Percentiles rank a stretch among this genome's conserved stretches.
Evolutionary conservation across 2,888 invertebrate genomes (phyloP).

Genomic region (Microchrysa polita): DNA sequence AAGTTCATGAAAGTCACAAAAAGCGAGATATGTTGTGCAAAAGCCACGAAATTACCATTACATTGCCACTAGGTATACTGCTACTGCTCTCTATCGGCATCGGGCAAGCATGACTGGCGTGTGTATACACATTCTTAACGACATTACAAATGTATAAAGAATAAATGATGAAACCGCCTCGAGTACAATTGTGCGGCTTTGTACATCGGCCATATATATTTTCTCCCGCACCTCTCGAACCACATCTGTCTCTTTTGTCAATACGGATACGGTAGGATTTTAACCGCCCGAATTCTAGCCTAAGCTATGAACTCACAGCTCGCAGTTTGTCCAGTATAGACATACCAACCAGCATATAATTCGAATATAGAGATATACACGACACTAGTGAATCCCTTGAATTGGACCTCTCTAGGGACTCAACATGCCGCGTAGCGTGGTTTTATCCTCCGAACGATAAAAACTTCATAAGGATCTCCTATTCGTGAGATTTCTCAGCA

Average conservation of each 20-base stretch:
- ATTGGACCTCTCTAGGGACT: constrained; percentile 30
- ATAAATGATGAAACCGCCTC: constrained; percentile 32
- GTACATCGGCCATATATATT: neutral
- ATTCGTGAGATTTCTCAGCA: neutral
- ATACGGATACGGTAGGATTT: no score
- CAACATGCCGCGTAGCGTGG: neutral
- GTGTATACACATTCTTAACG: constrained; percentile 12
- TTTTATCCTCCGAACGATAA: constrained; percentile 17
- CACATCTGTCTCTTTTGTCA: no score
- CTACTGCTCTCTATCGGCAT: no score
- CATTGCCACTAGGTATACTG: neutral
- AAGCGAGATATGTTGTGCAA: neutral
- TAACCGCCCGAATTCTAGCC: no score
- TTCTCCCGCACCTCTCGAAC: no score
- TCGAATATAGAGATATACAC: neutral
- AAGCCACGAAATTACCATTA: constrained; percentile 28
- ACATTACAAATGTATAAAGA: constrained; percentile 26
- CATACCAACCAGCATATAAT: no score
- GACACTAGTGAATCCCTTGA: neutral
- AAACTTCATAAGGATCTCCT: constrained; percentile 24
- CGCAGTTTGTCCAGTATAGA: no score
- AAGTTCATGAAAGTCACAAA: neutral
- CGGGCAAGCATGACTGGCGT: neutral
- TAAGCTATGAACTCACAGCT: no score
- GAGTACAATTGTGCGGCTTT: neutral